phyloP scores from a whole-genome alignment of 2,113 vertebrate genomes.

The Sander vitreus region DNA sequence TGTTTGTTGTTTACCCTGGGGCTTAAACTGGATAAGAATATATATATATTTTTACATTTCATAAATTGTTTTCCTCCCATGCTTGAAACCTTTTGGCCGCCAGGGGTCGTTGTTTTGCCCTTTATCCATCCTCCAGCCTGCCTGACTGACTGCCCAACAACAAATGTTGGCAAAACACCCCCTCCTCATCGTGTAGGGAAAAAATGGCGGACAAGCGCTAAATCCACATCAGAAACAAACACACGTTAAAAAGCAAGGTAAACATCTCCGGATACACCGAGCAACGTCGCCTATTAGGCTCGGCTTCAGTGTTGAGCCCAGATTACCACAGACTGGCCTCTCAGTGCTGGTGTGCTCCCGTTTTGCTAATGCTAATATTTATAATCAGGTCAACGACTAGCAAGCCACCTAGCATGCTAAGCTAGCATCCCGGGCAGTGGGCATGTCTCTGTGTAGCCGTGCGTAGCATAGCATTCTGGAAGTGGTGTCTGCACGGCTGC shows the following conservation, averaged over 20 bases:
- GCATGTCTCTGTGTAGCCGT: slow-evolving; percentile 63
- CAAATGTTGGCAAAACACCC: slow-evolving; percentile 72
- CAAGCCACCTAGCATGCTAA: slow-evolving; percentile 69
- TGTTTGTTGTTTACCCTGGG: too few relatives aligned
- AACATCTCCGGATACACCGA: slow-evolving; percentile 63
- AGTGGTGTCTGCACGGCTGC: slow-evolving; percentile 21
- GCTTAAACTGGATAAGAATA: neutral
- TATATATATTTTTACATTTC: neutral
- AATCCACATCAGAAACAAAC: slow-evolving; percentile 81
- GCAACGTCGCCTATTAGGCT: slow-evolving; percentile 9
- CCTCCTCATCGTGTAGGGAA: slow-evolving; percentile 62
- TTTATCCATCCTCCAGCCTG: neutral
- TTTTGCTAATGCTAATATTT: slow-evolving; percentile 65
- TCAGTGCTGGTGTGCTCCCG: slow-evolving; percentile 18
- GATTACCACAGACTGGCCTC: slow-evolving; percentile 12
- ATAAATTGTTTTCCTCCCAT: neutral
- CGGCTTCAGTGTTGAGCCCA: slow-evolving; percentile 11
- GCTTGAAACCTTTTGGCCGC: neutral
- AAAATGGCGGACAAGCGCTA: slow-evolving; percentile 86
- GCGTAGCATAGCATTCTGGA: slow-evolving; percentile 59
- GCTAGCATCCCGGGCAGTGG: slow-evolving; percentile 55
- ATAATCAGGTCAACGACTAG: slow-evolving; percentile 47
- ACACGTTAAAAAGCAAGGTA: slow-evolving; percentile 80
- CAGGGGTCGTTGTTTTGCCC: slow-evolving; percentile 18
- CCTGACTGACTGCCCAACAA: slow-evolving; percentile 54